Percentiles rank a stretch among this genome's conserved stretches.
Evolutionary conservation across 2,797 vertebrate genomes (phyloP).

Genomic region (Ctenosaura bakeri): DNA sequence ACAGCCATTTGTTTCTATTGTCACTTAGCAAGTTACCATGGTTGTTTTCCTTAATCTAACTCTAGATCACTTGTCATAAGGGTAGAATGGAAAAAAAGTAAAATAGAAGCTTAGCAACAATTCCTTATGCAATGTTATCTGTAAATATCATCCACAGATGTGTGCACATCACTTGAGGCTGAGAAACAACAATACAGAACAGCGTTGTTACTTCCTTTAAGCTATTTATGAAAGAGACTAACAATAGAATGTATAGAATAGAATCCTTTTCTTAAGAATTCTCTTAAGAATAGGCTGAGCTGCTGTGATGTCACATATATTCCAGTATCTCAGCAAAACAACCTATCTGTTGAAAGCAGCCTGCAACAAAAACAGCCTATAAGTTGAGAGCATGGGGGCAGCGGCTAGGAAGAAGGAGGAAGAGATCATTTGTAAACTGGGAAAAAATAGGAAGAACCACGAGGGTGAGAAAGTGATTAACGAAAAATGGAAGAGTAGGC

Average conservation of each 20-base stretch:
- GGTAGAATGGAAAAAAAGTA: not conserved
- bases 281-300: not conserved
- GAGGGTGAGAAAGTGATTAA: not conserved
- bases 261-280: not conserved
- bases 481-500: not conserved
- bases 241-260: not conserved
- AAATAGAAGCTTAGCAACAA: not conserved
- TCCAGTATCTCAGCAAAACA: not conserved
- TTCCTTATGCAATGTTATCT: not conserved
- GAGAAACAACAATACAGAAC: not conserved
- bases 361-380: not conserved
- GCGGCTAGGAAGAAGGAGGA: not conserved
- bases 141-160: not conserved
- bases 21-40: not conserved
- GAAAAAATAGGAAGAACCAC: not conserved
- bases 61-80: not conserved
- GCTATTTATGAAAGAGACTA: not conserved
- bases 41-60: not conserved
- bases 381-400: not conserved
- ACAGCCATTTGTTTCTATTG: not conserved
- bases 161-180: not conserved
- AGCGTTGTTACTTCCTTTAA: not conserved
- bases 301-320: not conserved
- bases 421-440: not conserved
- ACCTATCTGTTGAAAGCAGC: not conserved